Percentiles rank a stretch among this genome's conserved stretches.
phyloP scores from a whole-genome alignment of 2,888 invertebrate genomes.

The Oxytorus armatus region DNA sequence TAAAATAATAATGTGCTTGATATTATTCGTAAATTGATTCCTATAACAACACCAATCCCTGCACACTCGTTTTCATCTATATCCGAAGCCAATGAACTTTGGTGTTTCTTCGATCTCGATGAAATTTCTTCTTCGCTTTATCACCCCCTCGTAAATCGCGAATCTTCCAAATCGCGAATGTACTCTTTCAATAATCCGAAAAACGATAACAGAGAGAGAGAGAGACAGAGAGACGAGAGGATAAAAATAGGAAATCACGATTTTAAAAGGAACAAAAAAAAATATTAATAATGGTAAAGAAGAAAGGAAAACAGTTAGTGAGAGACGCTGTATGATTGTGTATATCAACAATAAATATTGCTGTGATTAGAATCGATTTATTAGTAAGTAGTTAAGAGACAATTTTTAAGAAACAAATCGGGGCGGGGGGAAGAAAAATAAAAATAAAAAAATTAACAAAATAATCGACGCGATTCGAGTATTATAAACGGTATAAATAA shows the following conservation, averaged over 20 bases:
- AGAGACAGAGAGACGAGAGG: conserved; percentile 59
- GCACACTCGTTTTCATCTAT: background rate
- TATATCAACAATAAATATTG: conserved; percentile 85
- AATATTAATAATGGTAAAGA: conserved; percentile 58
- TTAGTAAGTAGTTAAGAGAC: conserved; percentile 83
- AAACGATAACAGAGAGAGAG: conserved; percentile 29
- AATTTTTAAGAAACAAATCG: conserved; percentile 80
- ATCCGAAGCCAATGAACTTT: background rate
- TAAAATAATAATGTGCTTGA: too few species aligned
- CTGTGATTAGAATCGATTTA: conserved; percentile 84
- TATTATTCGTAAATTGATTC: too few species aligned
- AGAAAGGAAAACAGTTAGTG: conserved; percentile 79
- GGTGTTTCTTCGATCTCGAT: background rate
- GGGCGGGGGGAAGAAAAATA: conserved; percentile 65
- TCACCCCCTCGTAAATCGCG: conserved; percentile 61
- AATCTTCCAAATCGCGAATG: conserved; percentile 69
- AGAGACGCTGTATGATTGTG: conserved; percentile 84
- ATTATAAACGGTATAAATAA: conserved; percentile 56
- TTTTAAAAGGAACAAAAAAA: conserved; percentile 66
- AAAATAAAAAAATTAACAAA: conserved; percentile 45
- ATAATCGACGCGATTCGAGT: conserved; percentile 56
- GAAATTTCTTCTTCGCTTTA: conserved; percentile 42
- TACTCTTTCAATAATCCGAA: conserved; percentile 50
- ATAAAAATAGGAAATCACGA: conserved; percentile 66
- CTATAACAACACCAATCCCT: too few species aligned